Conservation (phyloP, 2,113 vertebrate genomes). For the Coreoperca whiteheadi region DNA sequence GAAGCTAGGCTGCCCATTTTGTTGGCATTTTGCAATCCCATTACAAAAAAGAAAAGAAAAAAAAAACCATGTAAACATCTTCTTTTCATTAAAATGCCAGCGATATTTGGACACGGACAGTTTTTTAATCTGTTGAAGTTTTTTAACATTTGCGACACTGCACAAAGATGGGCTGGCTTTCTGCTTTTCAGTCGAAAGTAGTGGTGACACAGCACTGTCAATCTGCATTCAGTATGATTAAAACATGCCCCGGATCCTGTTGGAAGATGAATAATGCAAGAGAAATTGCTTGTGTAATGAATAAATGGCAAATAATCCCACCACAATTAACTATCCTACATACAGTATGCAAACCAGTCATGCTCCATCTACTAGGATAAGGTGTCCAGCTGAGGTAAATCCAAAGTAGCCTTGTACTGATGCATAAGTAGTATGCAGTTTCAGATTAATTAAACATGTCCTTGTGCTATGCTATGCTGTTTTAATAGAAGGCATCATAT, state of each 20-base stretch:
- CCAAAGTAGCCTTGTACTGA: slow-evolving; percentile 46
- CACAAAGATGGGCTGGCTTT: slow-evolving; percentile 66
- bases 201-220: slow-evolving; percentile 76
- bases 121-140: slow-evolving; percentile 79
- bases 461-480: neutral
- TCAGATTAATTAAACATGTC: slow-evolving; percentile 8
- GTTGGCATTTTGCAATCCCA: slow-evolving; percentile 61
- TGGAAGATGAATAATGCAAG: slow-evolving; percentile 77
- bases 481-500: slow-evolving; percentile 18
- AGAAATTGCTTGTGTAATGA: slow-evolving; percentile 78
- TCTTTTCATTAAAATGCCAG: slow-evolving; percentile 75
- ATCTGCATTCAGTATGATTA: slow-evolving; percentile 77
- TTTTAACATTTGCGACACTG: slow-evolving; percentile 56
- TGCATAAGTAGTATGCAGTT: slow-evolving; percentile 23
- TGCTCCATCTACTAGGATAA: slow-evolving; percentile 60
- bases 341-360: slow-evolving; percentile 71
- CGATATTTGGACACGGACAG: slow-evolving; percentile 73
- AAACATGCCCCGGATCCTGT: slow-evolving; percentile 76
- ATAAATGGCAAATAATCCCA: slow-evolving; percentile 81
- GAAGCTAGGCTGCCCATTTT: slow-evolving; percentile 49
- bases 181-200: slow-evolving; percentile 70
- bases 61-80: slow-evolving; percentile 72
- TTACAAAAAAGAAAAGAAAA: slow-evolving; percentile 36
- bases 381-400: slow-evolving; percentile 68
- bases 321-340: slow-evolving; percentile 75